phyloP scores from a whole-genome alignment of 2,888 invertebrate species.

The Ormyrus pomaceus region DNA sequence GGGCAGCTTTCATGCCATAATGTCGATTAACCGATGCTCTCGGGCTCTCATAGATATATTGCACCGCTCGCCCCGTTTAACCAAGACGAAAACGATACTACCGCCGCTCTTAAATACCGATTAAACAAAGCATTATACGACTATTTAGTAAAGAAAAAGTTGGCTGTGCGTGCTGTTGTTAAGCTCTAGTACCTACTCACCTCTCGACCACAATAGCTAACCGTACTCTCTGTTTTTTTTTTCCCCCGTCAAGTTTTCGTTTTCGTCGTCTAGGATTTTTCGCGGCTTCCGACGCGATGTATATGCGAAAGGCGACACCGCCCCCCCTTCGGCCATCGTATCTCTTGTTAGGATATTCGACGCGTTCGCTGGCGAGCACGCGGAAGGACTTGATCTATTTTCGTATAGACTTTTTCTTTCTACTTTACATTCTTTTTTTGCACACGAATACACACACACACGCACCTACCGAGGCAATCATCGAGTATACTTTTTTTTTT shows the following conservation, averaged over 20 bases:
- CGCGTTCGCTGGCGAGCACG: slow-evolving; percentile 45
- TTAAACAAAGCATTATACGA: too few relatives aligned
- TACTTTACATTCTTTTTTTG: not conserved
- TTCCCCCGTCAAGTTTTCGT: too few relatives aligned
- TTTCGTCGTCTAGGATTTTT: not conserved
- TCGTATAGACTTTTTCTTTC: slow-evolving; percentile 9
- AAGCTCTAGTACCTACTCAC: slow-evolving; percentile 68
- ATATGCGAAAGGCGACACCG: not conserved
- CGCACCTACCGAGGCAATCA: not conserved
- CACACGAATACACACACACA: not conserved
- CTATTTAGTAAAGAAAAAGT: slow-evolving; percentile 60
- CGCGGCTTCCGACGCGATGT: not conserved
- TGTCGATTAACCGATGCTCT: too few relatives aligned
- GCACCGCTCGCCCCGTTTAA: too few relatives aligned
- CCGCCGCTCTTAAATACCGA: too few relatives aligned
- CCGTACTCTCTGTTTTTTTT: slow-evolving; percentile 37
- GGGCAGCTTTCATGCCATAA: too few relatives aligned
- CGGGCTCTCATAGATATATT: too few relatives aligned
- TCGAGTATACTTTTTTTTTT: not conserved
- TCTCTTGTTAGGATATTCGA: slow-evolving; percentile 34
- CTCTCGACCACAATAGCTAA: slow-evolving; percentile 59
- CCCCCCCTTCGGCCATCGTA: not conserved
- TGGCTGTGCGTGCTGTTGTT: slow-evolving; percentile 73
- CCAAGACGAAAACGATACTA: too few relatives aligned
- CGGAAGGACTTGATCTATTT: slow-evolving; percentile 11